A percentile compares a stretch with the other conserved stretches of the same genome.
These are phyloP conservation scores for Pogonus chalceus DNA, from an alignment of 1,140 invertebrate genomes.

Conservation along the genomic window DNA sequence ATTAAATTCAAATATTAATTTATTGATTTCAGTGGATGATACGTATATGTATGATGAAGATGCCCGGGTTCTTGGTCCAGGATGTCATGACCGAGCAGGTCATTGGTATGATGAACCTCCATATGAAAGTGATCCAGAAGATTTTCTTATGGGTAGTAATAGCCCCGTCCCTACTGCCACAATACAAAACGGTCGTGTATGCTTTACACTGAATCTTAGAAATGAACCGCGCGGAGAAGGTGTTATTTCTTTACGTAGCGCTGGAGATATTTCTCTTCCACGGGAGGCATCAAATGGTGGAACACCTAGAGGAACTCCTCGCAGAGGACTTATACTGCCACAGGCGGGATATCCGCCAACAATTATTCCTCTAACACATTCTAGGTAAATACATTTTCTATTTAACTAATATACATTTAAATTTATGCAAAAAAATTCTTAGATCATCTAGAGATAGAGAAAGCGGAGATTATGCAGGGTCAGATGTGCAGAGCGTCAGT, in stretches of 20 bases:
- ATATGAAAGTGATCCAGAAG: slow-evolving; percentile 80
- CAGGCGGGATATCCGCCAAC: slow-evolving; percentile 66
- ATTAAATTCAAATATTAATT: too few species aligned
- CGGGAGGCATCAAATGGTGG: slow-evolving; percentile 47
- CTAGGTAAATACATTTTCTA: slow-evolving; percentile 42
- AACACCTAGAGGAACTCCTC: slow-evolving; percentile 54
- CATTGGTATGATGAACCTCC: slow-evolving; percentile 81
- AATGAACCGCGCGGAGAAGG: slow-evolving; percentile 61
- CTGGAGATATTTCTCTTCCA: slow-evolving; percentile 75
- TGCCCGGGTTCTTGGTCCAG: slow-evolving; percentile 49
- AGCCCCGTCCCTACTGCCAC: slow-evolving; percentile 56
- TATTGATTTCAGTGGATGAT: too few species aligned
- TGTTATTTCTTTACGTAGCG: slow-evolving; percentile 72
- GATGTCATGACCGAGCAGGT: slow-evolving; percentile 29
- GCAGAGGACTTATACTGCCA: slow-evolving; percentile 63
- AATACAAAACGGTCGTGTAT: slow-evolving; percentile 62
- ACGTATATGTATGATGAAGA: slow-evolving; percentile 86
- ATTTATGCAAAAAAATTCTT: background rate
- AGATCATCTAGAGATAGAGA: slow-evolving; percentile 52
- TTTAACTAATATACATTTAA: too few species aligned
- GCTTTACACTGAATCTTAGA: slow-evolving; percentile 63
- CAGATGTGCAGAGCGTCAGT: slow-evolving; percentile 69
- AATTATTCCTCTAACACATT: slow-evolving; percentile 68
- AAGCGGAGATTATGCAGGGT: slow-evolving; percentile 73
- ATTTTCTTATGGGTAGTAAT: slow-evolving; percentile 70